Conservation (phyloP, 2,113 vertebrate species). For the Hassar affinis region DNA sequence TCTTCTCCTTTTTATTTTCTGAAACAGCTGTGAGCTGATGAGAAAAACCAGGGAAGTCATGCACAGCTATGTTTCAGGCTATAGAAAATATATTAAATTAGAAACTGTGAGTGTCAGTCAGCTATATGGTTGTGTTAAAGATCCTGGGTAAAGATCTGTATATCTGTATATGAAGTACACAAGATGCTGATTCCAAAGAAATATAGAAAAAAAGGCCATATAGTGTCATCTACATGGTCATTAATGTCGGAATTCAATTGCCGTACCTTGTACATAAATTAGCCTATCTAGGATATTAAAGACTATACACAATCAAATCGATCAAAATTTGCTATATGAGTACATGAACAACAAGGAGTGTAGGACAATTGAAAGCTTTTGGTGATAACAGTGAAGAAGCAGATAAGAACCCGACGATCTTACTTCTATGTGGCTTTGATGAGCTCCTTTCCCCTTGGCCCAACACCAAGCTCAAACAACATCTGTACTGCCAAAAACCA, state of each 20-base stretch:
- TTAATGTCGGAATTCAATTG: no score
- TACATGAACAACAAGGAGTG: neutral
- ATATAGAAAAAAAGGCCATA: no score
- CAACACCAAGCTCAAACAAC: neutral
- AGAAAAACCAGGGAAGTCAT: neutral
- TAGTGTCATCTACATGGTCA: no score
- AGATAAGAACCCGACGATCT: neutral
- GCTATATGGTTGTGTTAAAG: neutral
- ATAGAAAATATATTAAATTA: slow-evolving; percentile 9
- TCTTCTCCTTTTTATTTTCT: neutral
- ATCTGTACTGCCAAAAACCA: neutral
- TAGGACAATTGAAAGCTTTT: neutral
- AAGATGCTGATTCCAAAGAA: no score
- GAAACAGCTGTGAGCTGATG: slow-evolving; percentile 8
- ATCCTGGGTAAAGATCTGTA: neutral
- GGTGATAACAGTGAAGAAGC: neutral
- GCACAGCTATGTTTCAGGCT: neutral
- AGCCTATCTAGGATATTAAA: neutral
- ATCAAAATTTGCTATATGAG: neutral
- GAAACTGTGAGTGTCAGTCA: neutral
- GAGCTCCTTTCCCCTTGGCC: neutral
- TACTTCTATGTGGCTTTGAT: neutral
- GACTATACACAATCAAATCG: no score
- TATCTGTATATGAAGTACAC: no score
- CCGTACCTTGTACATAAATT: no score